Percentiles rank a stretch among this genome's conserved stretches.
Conservation (phyloP, 2,888 invertebrate genomes). For the Thecophora atra region DNA sequence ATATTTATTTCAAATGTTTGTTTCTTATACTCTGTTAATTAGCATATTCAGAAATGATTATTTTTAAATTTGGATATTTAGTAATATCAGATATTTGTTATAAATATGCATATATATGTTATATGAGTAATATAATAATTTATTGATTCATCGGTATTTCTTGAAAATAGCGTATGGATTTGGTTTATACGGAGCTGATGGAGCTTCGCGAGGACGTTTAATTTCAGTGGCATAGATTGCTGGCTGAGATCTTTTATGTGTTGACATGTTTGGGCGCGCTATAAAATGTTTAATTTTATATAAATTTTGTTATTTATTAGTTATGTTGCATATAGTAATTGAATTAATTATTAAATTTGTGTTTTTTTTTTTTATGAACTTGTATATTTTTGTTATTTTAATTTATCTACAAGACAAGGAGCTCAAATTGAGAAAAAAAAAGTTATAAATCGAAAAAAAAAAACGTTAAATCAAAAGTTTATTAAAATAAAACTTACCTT, state of each 20-base stretch:
- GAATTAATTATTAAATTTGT: background rate
- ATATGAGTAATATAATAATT: background rate
- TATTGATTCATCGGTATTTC: slow-evolving; percentile 53
- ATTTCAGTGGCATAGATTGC: slow-evolving; percentile 55
- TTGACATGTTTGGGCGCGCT: slow-evolving; percentile 57
- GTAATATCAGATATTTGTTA: background rate
- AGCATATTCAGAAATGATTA: no score
- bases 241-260: slow-evolving; percentile 54
- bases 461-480: background rate
- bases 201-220: slow-evolving; percentile 59
- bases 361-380: slow-evolving; percentile 32
- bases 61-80: background rate
- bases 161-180: slow-evolving; percentile 56
- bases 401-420: background rate
- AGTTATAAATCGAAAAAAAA: background rate
- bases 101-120: background rate
- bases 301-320: slow-evolving; percentile 8
- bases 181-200: slow-evolving; percentile 58
- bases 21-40: no score
- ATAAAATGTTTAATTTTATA: slow-evolving; percentile 52
- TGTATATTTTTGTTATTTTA: slow-evolving; percentile 5
- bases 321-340: background rate
- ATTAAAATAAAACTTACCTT: slow-evolving; percentile 43
- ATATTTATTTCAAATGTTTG: no score
- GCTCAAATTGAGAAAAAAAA: background rate